Percentiles rank a stretch among this genome's conserved stretches.
phyloP scores from a whole-genome alignment of 2,888 invertebrate genomes.

The Gryllus longicercus region DNA sequence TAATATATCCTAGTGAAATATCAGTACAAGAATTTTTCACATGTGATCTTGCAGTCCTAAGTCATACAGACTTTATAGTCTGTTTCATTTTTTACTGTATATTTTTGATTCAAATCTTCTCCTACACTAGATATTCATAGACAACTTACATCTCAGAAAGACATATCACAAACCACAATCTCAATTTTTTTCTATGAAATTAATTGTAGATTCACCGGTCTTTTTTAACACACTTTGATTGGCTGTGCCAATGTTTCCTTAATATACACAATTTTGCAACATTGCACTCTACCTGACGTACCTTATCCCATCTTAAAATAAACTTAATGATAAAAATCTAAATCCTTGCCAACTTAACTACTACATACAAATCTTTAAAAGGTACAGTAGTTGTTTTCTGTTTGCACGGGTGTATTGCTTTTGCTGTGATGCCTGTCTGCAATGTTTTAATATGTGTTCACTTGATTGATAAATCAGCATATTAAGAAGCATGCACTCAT shows the following conservation, averaged over 20 bases:
- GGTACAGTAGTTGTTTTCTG: slow-evolving; percentile 17
- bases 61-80: neutral
- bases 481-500: too few relatives aligned
- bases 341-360: neutral
- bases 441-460: neutral
- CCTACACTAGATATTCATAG: too few relatives aligned
- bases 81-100: too few relatives aligned
- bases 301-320: neutral
- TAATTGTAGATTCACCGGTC: too few relatives aligned
- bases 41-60: neutral
- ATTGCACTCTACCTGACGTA: neutral
- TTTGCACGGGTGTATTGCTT: neutral
- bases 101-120: too few relatives aligned
- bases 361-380: slow-evolving; percentile 7
- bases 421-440: neutral
- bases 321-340: neutral
- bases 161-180: too few relatives aligned
- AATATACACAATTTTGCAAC: neutral
- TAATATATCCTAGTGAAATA: neutral
- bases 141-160: too few relatives aligned
- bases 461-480: too few relatives aligned
- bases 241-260: neutral
- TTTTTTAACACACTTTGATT: too few relatives aligned
- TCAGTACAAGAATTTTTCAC: slow-evolving; percentile 1
- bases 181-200: too few relatives aligned